A percentile compares a stretch with the other conserved stretches of the same genome.
Conservation (phyloP, 2,113 vertebrate genomes). For the Chloebia gouldiae region DNA sequence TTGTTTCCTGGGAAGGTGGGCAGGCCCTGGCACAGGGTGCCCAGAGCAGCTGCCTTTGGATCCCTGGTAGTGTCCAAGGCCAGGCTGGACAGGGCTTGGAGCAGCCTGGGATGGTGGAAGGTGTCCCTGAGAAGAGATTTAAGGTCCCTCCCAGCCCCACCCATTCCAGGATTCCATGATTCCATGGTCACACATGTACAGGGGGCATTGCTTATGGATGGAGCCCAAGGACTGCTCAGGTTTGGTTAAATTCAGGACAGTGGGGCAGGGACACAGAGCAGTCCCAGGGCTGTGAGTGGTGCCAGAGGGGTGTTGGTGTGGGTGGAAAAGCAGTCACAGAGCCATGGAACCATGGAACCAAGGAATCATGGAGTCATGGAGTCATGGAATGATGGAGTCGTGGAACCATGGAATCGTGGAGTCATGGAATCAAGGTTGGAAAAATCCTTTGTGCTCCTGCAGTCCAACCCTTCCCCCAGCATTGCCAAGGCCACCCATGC, state of each 20-base stretch:
- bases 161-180: neutral
- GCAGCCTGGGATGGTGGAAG: neutral
- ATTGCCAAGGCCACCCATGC: neutral
- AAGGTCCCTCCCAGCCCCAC: neutral
- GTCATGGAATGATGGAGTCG: too few species aligned
- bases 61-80: neutral
- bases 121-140: neutral
- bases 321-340: neutral
- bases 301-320: neutral
- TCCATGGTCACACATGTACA: neutral
- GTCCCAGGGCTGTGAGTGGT: accelerated
- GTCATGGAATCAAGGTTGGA: neutral
- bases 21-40: neutral
- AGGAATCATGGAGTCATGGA: neutral
- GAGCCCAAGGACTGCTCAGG: too few species aligned
- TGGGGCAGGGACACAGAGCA: neutral
- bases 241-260: neutral
- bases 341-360: neutral
- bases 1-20: neutral
- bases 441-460: neutral
- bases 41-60: neutral
- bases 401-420: too few species aligned
- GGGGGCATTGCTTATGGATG: accelerated
- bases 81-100: neutral
- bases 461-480: neutral